Percentiles rank a stretch among this genome's conserved stretches.
phyloP scores from a whole-genome alignment of 53 echinoderm and acorn worm species.

The Glandiceps talaboti region DNA sequence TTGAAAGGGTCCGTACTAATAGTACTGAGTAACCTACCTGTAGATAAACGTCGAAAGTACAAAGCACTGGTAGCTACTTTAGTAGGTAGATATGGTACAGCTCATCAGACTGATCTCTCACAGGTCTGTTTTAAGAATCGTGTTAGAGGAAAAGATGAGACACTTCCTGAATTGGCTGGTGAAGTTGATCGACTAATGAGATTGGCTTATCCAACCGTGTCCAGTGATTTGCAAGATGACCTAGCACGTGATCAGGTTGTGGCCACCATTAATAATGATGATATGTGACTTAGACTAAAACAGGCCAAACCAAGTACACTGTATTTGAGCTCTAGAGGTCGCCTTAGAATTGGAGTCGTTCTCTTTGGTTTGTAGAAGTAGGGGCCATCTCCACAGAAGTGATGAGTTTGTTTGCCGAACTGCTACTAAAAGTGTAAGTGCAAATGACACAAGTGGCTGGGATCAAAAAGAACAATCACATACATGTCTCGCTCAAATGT shows the following conservation, averaged over 20 bases:
- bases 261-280: slow-evolving; percentile 20
- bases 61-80: slow-evolving; percentile 9
- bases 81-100: slow-evolving; percentile 18
- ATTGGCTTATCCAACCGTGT: slow-evolving; percentile 14
- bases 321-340: slow-evolving; percentile 21
- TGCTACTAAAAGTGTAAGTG: not conserved
- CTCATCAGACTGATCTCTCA: slow-evolving; percentile 18
- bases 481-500: too few species aligned
- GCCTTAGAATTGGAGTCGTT: slow-evolving; percentile 22
- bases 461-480: too few species aligned
- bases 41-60: slow-evolving; percentile 12
- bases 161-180: slow-evolving; percentile 20
- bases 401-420: not conserved
- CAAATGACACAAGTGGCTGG: too few species aligned
- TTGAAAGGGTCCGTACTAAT: slow-evolving; percentile 31
- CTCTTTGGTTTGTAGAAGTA: not conserved
- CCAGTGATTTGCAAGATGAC: slow-evolving; percentile 7
- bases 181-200: slow-evolving; percentile 9
- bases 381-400: not conserved
- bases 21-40: slow-evolving; percentile 26
- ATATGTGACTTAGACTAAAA: slow-evolving; percentile 14
- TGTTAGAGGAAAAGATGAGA: slow-evolving; percentile 9
- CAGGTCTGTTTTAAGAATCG: slow-evolving; percentile 16
- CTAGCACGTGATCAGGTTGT: slow-evolving; percentile 28
- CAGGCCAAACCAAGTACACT: slow-evolving; percentile 16